Conservation (phyloP, 2,888 invertebrate genomes). For the Heterodera filipjevi region DNA sequence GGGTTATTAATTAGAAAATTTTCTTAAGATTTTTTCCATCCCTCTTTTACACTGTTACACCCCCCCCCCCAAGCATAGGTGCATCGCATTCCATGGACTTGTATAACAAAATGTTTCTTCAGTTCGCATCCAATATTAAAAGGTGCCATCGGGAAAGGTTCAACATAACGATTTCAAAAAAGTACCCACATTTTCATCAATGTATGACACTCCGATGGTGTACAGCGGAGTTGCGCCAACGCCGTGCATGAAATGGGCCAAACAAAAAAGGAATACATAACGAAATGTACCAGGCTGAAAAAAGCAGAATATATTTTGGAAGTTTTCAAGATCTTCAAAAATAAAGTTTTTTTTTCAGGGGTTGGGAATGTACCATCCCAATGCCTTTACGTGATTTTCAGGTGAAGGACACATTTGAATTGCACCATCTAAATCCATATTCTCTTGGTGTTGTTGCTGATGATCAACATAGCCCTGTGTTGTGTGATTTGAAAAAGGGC, state of each 20-base stretch:
- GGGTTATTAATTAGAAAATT: not conserved
- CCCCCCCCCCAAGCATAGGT: too few species aligned
- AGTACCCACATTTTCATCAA: conserved; percentile 80
- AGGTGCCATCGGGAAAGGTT: too few species aligned
- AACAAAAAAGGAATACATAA: conserved; percentile 73
- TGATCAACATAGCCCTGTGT: not conserved
- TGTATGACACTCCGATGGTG: conserved; percentile 83
- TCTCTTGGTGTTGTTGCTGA: not conserved
- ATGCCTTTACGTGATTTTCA: conserved; percentile 44
- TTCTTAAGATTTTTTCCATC: not conserved
- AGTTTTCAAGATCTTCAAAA: too few species aligned
- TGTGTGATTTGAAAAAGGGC: not conserved
- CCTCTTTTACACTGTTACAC: too few species aligned
- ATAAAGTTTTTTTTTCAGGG: too few species aligned
- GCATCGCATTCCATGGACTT: too few species aligned
- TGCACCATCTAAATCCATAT: conserved; percentile 36
- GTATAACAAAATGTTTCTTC: not conserved
- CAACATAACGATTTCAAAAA: too few species aligned
- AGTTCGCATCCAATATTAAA: not conserved
- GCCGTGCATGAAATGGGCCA: conserved; percentile 83
- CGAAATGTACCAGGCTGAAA: conserved; percentile 50
- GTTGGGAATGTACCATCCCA: not conserved
- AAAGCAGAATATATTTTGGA: not conserved
- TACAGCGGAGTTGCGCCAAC: conserved; percentile 85
- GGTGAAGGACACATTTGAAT: conserved; percentile 48